These are phyloP conservation scores for Oppia nitens DNA, from an alignment of 1,140 invertebrate species.

Conservation along the genomic window DNA sequence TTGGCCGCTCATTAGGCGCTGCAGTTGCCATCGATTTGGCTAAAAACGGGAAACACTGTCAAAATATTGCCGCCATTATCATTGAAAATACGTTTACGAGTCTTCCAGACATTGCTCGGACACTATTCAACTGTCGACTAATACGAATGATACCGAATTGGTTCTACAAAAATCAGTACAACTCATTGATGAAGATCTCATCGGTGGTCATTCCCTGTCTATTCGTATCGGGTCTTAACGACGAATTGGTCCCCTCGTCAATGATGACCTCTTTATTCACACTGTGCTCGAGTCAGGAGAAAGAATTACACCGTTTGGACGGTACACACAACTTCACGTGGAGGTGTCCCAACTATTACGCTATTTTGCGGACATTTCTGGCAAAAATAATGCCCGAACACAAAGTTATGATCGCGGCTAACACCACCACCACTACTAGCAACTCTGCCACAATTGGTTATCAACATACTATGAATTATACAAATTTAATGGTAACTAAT, in stretches of 20 bases:
- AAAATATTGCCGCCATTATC: slow-evolving; percentile 50
- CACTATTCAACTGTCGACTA: slow-evolving; percentile 28
- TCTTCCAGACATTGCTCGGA: slow-evolving; percentile 68
- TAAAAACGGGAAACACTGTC: slow-evolving; percentile 46
- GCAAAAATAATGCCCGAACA: background rate
- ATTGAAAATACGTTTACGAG: slow-evolving; percentile 90
- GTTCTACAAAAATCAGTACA: slow-evolving; percentile 23
- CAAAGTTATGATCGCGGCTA: too few species aligned
- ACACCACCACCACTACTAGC: too few species aligned
- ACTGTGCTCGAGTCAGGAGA: slow-evolving; percentile 31
- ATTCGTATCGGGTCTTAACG: slow-evolving; percentile 40
- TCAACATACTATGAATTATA: too few species aligned
- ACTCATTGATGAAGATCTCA: slow-evolving; percentile 21
- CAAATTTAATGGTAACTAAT: too few species aligned
- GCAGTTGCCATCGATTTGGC: slow-evolving; percentile 71
- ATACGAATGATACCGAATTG: slow-evolving; percentile 20
- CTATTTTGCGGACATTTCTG: slow-evolving; percentile 30
- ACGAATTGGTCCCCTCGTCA: slow-evolving; percentile 59
- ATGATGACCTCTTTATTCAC: slow-evolving; percentile 65
- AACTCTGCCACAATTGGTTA: too few species aligned
- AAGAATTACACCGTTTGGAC: slow-evolving; percentile 50
- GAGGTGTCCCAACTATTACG: slow-evolving; percentile 44
- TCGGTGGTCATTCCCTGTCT: slow-evolving; percentile 25
- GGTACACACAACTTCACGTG: slow-evolving; percentile 80
- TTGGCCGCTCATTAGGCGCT: slow-evolving; percentile 57